Evolutionary conservation across 2,113 vertebrate species (phyloP).

Genomic region (Psammodynastes pulverulentus): DNA sequence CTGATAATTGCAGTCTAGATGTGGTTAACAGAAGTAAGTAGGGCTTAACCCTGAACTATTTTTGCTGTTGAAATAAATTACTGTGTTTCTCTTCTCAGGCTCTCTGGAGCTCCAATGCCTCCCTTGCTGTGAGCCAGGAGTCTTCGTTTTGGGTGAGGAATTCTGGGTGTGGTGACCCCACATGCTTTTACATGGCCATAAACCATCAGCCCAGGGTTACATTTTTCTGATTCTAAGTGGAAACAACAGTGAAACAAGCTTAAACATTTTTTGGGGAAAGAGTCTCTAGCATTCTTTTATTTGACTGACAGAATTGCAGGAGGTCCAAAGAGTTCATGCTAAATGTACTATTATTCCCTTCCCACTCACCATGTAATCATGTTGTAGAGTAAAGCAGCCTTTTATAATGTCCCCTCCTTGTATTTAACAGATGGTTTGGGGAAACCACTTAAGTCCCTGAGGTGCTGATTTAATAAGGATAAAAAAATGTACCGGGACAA

Average conservation of each 20-base stretch:
- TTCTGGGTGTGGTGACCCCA: neutral
- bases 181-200: neutral
- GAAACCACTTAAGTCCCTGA: constrained; percentile 60
- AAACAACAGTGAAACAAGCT: neutral
- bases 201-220: neutral
- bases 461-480: constrained; percentile 64
- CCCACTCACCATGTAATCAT: constrained; percentile 30
- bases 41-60: neutral
- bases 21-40: neutral
- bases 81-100: neutral
- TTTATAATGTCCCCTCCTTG: constrained; percentile 48
- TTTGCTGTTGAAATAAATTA: neutral
- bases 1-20: neutral
- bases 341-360: constrained; percentile 51
- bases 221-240: neutral
- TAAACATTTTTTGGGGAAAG: neutral
- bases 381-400: constrained; percentile 43
- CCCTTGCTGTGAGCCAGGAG: neutral
- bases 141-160: neutral
- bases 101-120: neutral
- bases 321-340: constrained; percentile 15
- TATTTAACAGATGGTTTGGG: constrained; percentile 62
- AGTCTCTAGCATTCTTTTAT: neutral
- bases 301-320: neutral
- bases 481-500: constrained; percentile 64